Evolutionary conservation across 35 echinoderm and acorn worm species (phyloP), one percentile per base, ranked within the genome.

Genomic region (Apostichopus parvimensis): DNA sequence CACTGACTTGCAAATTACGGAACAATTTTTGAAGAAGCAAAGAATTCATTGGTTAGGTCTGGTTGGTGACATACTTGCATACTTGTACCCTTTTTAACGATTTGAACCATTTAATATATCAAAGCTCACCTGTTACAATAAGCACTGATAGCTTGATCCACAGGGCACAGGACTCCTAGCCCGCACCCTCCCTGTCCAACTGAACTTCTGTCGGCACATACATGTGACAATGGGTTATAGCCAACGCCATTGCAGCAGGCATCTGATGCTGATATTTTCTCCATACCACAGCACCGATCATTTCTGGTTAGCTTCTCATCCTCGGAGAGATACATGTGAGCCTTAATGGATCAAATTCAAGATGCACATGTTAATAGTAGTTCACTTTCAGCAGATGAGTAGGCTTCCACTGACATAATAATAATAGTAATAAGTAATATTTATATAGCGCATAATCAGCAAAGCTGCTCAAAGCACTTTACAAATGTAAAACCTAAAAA

Each of bases 261-360:
- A 82, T 96, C 91, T 1, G 91, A 94, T 1, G 92, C 68, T 3
- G 91, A 57, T 14, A 99, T 99, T 52, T 91, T 92, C 93, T 99
- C 93, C 15, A 94, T n/a, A 4, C 95, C 95, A 93, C 97, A 99
- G 72, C 97, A 99, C 61, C 96, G 94, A 20, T 99, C 97, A 57
- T 93, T 94, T 83, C 95, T 85, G 73, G 87, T 76, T 59, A 85
- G 62, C 76, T 96, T 99, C 1, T 92, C 97, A 65, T 86, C 79
- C 13, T 90, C 70, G 4, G 81, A 91, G 18, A 72, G 15, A 80
- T 96, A 96, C 13, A 58, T 25, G 28, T 96, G 95, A 26, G 92
- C 88, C 97, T 99, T 78, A 64, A 93, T 28, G 73, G 73, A 22
- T 87, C 15, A 82, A 79, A 80, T 45, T 45, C 80, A 70, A 58